Evolutionary conservation across 2,888 invertebrate genomes (phyloP), one percentile per base, ranked within the genome.

Genomic region (Agrypnus murinus): DNA sequence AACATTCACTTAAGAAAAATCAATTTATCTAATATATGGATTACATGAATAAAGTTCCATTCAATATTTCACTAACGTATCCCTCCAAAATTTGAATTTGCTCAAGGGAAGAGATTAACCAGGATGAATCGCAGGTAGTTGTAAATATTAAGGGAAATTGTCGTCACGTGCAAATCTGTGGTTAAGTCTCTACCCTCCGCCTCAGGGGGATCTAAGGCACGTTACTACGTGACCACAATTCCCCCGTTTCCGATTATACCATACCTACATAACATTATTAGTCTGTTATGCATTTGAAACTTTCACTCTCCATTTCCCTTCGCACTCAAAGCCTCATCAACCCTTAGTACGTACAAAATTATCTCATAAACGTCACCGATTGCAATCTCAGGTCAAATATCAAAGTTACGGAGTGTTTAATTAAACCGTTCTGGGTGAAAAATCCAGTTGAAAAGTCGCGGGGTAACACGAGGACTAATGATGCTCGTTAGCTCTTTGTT

Each of bases 401-500:
- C 43, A 59, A 60, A 50, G 43, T 65, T 59, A 48, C 36, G 50
- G 50, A 65, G 62, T 67, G 67, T 63, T 46, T 69, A 73, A 69
- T 73, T 69, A 66, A 65, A 70, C 31, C 65, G 59, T 58, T 66
- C 5, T 66, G 25, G 38, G 46, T 19, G 38, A 40, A 48, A 65
- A 58, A 66, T 58, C 46, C 46, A 19, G 62, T 46, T 57, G 40
- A 63, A 63, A 57, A 55, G 63, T 62, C 62, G 45, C 55, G 34
- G 48, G 10, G 59, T 36, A 68, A 48, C 48, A 68, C 63, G 34
- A 14, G 46, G 59, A 62, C 68, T 68, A 68, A 68, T 63, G 68
- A 63, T 68, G 48, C 63, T 68, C 63, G 68, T 68, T 68, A 68
- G 63, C 55, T 68, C 62, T 68, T 68, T 63, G 46, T 63, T 46